phyloP scores from a whole-genome alignment of 2,888 invertebrate species.

The Toxonevra muliebris region DNA sequence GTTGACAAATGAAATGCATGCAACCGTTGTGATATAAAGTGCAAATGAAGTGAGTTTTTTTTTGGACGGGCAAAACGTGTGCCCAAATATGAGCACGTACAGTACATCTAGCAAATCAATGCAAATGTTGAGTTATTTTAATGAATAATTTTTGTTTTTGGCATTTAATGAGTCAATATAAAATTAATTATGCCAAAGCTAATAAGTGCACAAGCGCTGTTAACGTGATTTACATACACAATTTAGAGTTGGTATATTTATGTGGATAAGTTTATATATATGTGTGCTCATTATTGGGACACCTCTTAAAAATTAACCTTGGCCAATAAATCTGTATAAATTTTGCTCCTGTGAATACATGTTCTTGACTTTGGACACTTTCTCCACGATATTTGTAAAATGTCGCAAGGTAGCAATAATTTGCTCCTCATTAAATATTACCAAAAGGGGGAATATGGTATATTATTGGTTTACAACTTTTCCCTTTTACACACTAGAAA shows the following conservation, averaged over 20 bases:
- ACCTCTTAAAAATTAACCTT: no score
- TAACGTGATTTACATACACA: constrained; percentile 21
- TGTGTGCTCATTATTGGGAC: no score
- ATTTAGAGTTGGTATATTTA: neutral
- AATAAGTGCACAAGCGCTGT: constrained; percentile 12
- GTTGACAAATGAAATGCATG: constrained; percentile 19
- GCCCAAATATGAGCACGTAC: constrained; percentile 12
- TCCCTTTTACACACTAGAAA: no score
- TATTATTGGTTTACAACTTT: no score
- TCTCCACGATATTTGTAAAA: no score
- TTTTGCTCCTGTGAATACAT: no score
- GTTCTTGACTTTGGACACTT: no score
- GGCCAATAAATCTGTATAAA: no score
- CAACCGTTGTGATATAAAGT: neutral
- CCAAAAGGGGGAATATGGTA: no score
- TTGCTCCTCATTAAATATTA: no score
- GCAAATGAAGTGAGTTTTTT: constrained; percentile 11
- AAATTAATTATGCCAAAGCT: constrained; percentile 24
- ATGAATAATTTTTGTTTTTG: constrained; percentile 1
- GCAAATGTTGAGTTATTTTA: constrained; percentile 19
- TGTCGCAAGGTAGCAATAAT: no score
- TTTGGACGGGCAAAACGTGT: constrained; percentile 5
- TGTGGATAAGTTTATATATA: no score
- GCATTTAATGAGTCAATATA: constrained; percentile 20
- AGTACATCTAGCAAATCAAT: constrained; percentile 7